Percentiles rank a stretch among this genome's conserved stretches.
These are phyloP conservation scores for Diarsia rubi DNA, from an alignment of 2,888 invertebrate genomes.

Conservation along the genomic window DNA sequence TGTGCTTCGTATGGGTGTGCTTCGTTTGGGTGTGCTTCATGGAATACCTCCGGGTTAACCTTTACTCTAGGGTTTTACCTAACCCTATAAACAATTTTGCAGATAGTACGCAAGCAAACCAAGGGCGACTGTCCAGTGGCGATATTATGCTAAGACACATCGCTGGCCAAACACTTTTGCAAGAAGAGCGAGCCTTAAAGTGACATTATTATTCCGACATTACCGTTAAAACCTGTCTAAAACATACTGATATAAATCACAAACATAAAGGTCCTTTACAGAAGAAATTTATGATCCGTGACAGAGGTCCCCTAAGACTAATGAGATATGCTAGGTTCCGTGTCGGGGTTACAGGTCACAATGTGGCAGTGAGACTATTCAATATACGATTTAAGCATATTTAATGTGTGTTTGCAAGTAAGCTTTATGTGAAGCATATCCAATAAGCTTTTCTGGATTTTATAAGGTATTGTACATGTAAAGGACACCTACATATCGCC, in stretches of 20 bases:
- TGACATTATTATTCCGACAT: not conserved
- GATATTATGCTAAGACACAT: not conserved
- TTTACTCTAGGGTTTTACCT: not conserved
- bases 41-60: not conserved
- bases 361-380: slow-evolving; percentile 1
- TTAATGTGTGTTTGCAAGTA: not conserved
- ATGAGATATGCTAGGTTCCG: slow-evolving; percentile 18
- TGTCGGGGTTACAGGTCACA: slow-evolving; percentile 16
- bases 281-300: slow-evolving; percentile 5
- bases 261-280: not conserved
- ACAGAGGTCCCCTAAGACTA: slow-evolving; percentile 39
- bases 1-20: no score
- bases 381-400: slow-evolving; percentile 13
- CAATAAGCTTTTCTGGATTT: slow-evolving; percentile 4
- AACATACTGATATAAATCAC: slow-evolving; percentile 36
- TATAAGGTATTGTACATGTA: not conserved
- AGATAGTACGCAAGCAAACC: not conserved
- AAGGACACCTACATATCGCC: not conserved
- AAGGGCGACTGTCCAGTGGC: not conserved
- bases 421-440: slow-evolving; percentile 24
- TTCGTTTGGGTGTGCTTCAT: no score
- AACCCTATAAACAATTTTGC: not conserved
- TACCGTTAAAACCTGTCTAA: slow-evolving; percentile 10
- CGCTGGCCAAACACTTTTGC: not conserved
- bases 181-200: not conserved